Base-by-base conservation (phyloP, 2,113 vertebrate genomes). In the Pelecanus crispus region DNA sequence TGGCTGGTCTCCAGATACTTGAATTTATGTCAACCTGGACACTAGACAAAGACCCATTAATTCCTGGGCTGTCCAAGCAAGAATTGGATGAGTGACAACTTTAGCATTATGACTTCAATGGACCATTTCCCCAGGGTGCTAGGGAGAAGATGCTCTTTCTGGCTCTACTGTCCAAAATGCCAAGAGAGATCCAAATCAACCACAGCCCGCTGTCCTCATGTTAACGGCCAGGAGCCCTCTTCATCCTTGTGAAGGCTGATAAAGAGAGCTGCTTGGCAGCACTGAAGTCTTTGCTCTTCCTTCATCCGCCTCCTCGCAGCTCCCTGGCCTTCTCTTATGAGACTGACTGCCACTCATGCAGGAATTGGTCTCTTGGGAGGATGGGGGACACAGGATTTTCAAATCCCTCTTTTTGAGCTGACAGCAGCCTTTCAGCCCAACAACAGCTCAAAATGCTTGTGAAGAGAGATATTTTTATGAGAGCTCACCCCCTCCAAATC, bases 381-480 rank as follows among this genome's bases (percentile, higher is more conserved):
- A 53, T 81, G 71, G 15, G 68, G 91, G 85, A 31, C 73, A 86
- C 61, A 44, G 80, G 86, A 93, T 50, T 36, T 66, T 68, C 42
- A 84, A 86, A 78, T 50, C 70, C 52, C 86, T 87, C 78, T 80
- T 91, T 21, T 9, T n/a, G 65, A 93, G 91, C 94, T 86, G 94
- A 87, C 67, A 59, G 95, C 87, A 94, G 90, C 95, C 61, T 92
- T 86, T 94, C 70, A 92, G 72, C 66, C 96, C 92, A 86, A 88
- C 42, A 93, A 32, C 73, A 89, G 92, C 92, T 95, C 78, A n/a
- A 92, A 97, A 72, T 0, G 55, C 94, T 96, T 92, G 68, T 34
- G 68, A 83, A 97, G 67, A 95, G 72, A 94, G 91, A 91, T 90
- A 86, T 96, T 98, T 96, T 97, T 94, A 95, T 92, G 94, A 95